A percentile compares a stretch with the other conserved stretches of the same genome.
Evolutionary conservation across 2,797 vertebrate species (phyloP).

Genomic region (Anabas testudineus): DNA sequence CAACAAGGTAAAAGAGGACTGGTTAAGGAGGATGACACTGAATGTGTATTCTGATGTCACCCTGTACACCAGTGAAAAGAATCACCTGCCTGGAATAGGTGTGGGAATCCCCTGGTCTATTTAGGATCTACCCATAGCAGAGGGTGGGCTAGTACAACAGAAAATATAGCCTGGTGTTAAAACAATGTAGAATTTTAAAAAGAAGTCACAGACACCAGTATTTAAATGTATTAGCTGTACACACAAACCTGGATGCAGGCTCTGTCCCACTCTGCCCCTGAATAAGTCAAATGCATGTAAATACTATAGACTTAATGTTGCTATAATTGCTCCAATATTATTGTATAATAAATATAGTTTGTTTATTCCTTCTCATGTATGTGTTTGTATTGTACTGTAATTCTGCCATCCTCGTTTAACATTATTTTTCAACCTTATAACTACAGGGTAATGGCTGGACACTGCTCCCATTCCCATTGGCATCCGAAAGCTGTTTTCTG

Average conservation of each 20-base stretch:
- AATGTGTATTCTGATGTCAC: constrained; percentile 34
- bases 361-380: no score
- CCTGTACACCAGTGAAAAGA: constrained; percentile 22
- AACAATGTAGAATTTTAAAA: constrained; percentile 13
- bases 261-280: no score
- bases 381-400: no score
- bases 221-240: constrained; percentile 1
- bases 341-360: no score
- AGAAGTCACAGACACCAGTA: not conserved
- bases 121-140: constrained; percentile 24
- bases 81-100: constrained; percentile 63
- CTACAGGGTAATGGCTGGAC: no score
- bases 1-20: constrained; percentile 16
- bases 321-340: no score
- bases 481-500: no score
- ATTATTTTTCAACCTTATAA: not conserved
- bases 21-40: not conserved
- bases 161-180: constrained; percentile 12
- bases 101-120: constrained; percentile 59
- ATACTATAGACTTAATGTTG: no score
- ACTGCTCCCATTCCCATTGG: no score
- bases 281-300: no score
- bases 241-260: not conserved
- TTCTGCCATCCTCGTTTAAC: not conserved
- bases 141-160: constrained; percentile 1